Conservation (phyloP, 2,113 vertebrate genomes). For the Ibidorhyncha struthersii region DNA sequence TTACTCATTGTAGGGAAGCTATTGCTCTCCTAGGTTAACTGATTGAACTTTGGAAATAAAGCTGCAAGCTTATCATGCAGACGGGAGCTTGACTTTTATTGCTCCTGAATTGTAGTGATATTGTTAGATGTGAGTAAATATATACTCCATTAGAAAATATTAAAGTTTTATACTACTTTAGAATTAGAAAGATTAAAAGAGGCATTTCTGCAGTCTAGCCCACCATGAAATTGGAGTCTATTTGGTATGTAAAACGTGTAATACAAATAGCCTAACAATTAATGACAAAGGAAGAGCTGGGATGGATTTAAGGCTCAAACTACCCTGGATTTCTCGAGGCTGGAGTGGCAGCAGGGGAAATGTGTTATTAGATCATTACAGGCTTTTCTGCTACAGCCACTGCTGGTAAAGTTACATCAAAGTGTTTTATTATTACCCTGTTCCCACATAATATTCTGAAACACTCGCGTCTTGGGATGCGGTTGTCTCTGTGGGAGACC, state of each 20-base stretch:
- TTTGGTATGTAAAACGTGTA: constrained; percentile 59
- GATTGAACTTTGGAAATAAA: constrained; percentile 76
- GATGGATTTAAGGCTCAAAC: constrained; percentile 29
- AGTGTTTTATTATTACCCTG: constrained; percentile 2
- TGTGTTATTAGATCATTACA: constrained; percentile 33
- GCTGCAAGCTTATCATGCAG: constrained; percentile 64
- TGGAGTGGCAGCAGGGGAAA: constrained; percentile 26
- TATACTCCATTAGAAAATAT: constrained; percentile 70
- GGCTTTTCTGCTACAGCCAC: constrained; percentile 1
- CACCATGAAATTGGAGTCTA: constrained; percentile 71
- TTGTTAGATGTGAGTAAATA: constrained; percentile 68
- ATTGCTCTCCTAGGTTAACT: constrained; percentile 77
- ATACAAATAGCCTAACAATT: constrained; percentile 64
- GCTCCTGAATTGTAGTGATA: constrained; percentile 66
- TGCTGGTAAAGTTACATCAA: constrained; percentile 1
- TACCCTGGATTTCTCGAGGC: not conserved
- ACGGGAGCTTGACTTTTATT: constrained; percentile 60
- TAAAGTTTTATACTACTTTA: constrained; percentile 65
- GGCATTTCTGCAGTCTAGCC: constrained; percentile 58
- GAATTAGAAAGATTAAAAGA: constrained; percentile 73
- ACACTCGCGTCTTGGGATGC: not conserved
- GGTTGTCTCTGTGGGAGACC: not conserved
- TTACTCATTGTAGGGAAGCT: constrained; percentile 71
- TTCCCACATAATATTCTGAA: not conserved
- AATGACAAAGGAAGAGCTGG: constrained; percentile 34